Evolutionary conservation across 2,113 vertebrate genomes (phyloP), one percentile per base, ranked within the genome.

Genomic region (Syngnathus floridae): DNA sequence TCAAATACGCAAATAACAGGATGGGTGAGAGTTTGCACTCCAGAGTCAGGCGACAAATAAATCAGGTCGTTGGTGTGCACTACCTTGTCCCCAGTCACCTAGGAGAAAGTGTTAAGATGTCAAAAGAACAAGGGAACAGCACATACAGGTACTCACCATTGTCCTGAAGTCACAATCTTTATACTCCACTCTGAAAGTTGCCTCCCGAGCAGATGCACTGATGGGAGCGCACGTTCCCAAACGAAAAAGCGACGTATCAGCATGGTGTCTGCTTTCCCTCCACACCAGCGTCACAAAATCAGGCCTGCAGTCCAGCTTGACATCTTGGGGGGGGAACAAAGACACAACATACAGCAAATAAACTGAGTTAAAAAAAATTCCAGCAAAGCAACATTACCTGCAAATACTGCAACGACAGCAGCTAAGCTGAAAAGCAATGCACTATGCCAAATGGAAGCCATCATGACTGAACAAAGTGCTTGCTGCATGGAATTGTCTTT

Each of bases 141-240:
- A 35, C 16, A 7, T 11, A 56, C 14, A 5, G 11, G 14, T 35
- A 65, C 84, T 62, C 63, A 91, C 91, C 78, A 83, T 0, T 52
- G 36, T 76, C 36, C 14, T 72, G 69, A 91, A 90, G 49, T 72
- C 61, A 59, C 91, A 92, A 11, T 86, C 76, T 0, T 19, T 40
- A 6, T 90, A 3, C 0, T 52, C 69, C 12, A 80, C 84, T 0
- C 2, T 68, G 66, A 92, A 92, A 14, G 79, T 41, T 1, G 71
- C 83, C 37, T 81, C 63, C 7, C 65, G 48, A 0, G n/a, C 55
- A 0, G 81, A 72, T 2, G 82, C 0, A 10, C 71, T 86, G 17
- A 73, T 67, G 13, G 90, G 87, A 1, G 54, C 45, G 62, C 91
- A 92, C 70, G 14, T 79, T 0, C 91, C 90, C 49, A 92, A 81